These are phyloP conservation scores for Myotis brandtii DNA, from an alignment of 2,113 vertebrate genomes.

Conservation along the genomic window DNA sequence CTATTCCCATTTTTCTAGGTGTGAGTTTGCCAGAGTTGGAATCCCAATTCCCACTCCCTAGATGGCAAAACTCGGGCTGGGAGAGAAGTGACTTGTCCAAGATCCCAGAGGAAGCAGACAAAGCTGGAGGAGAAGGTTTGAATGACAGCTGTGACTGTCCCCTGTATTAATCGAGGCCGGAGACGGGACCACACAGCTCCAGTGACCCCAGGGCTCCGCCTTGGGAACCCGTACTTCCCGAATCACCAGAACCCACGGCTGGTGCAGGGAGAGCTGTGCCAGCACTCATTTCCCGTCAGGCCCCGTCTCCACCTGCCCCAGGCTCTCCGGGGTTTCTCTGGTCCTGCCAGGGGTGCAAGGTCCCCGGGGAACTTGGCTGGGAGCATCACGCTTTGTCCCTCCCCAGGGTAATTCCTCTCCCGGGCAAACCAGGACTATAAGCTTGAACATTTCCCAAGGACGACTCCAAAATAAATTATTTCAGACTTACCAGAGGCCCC, in stretches of 20 bases:
- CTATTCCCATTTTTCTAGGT: neutral
- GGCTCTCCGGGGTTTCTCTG: neutral
- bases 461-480: conserved; percentile 88
- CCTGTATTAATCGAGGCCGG: neutral
- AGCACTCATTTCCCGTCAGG: neutral
- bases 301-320: neutral
- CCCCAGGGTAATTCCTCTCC: conserved; percentile 64
- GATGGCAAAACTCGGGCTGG: neutral
- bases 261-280: neutral
- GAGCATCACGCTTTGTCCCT: conserved; percentile 73
- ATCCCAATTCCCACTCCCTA: neutral
- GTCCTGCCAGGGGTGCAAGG: neutral
- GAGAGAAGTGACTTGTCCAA: neutral
- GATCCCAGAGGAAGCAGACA: neutral
- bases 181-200: too few relatives aligned
- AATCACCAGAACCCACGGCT: neutral
- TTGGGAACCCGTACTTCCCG: neutral
- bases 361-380: conserved; percentile 53
- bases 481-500: conserved; percentile 83
- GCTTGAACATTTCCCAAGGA: conserved; percentile 86
- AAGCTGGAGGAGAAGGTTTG: neutral
- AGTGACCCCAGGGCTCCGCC: neutral
- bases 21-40: neutral
- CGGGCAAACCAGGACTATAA: conserved; percentile 80
- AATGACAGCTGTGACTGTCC: neutral